Evolutionary conservation across 1,140 invertebrate genomes (phyloP), one percentile per base, ranked within the genome.

Genomic region (Polypedilum pembai): DNA sequence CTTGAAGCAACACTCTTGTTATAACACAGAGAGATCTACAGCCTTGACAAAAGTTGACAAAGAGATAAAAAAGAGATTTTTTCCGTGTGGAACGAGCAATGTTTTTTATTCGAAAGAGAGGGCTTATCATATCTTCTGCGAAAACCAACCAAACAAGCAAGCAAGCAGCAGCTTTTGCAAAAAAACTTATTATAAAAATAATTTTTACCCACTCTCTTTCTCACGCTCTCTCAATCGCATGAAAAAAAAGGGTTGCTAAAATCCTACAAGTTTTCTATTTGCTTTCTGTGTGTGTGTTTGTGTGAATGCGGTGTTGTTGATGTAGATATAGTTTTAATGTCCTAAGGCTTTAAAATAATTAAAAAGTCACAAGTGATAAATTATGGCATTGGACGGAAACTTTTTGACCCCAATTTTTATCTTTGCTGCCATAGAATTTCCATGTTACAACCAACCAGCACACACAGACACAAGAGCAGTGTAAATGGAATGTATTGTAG

Each of bases 231-330:
- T n/a, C n/a, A n/a, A n/a, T n/a, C n/a, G n/a, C n/a, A n/a, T n/a
- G n/a, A n/a, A n/a, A 33, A 33, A 33, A 33, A 33, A 33, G 24
- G 24, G 24, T 33, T 33, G 24, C 24, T 33, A 56, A 56, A 56
- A 56, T n/a, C n/a, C 45, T 56, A 56, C 45, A 56, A 56, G 45
- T 56, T 56, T 56, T 56, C 45, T 56, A 56, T 56, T 56, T 56
- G 12, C 45, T 4, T 56, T n/a, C 45, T n/a, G 24, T 33, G 24
- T 33, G 24, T 33, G 24, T 33, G 24, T 33, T 33, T 33, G 24
- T 33, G 5, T 56, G n/a, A 56, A 56, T 56, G n/a, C 45, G n/a
- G 45, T n/a, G 12, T 15, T n/a, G 45, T 33, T 33, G 24, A 33
- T 33, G 24, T 33, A 56, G 45, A 56, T 12, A 56, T 56, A 56